Evolutionary conservation across 1,140 invertebrate genomes (phyloP), one percentile per base, ranked within the genome.

Genomic region (Drosophila erecta): DNA sequence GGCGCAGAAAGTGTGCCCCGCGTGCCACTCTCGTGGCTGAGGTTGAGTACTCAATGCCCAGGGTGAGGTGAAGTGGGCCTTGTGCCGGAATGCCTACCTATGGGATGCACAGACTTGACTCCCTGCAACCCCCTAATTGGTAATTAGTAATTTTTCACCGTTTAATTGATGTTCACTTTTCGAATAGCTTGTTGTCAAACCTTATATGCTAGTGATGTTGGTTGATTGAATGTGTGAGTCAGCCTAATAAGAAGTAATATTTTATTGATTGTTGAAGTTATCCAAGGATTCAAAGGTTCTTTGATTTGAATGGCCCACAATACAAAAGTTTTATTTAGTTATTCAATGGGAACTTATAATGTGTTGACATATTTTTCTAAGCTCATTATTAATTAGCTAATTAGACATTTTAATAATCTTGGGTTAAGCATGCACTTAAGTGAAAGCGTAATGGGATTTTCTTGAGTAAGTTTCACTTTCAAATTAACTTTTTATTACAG

Each of bases 1-100:
- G 71, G 60, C 81, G 81, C 58, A 67, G 57, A 46, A 83, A 86
- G 81, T 64, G 81, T 79, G 83, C 30, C 33, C 46, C 55, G 47
- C 67, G 43, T 59, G 47, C 47, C 14, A 49, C 27, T 41, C 78
- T 75, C 81, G 76, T 80, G 66, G 50, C 51, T 8, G 64, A 69
- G 64, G 66, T 57, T 67, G 83, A 71, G 61, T 64, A 24, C 35
- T 38, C 38, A 35, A 27, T 46, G 58, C 44, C 49, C 61, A 57
- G 76, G 59, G 54, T 76, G 55, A 77, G 14, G 37, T 38, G 12
- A 14, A 3, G 41, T 44, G 41, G 17, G 20, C 40, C 15, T 27
- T 70, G 64, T 56, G 64, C 35, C 46, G 64, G 64, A 69, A 70
- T 69, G 43, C 20, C 6, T 1, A 12, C 50, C 37, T 20, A 17